A percentile compares a stretch with the other conserved stretches of the same genome.
Evolutionary conservation across 2,797 vertebrate genomes (phyloP).

Genomic region (Crenuchus spilurus): DNA sequence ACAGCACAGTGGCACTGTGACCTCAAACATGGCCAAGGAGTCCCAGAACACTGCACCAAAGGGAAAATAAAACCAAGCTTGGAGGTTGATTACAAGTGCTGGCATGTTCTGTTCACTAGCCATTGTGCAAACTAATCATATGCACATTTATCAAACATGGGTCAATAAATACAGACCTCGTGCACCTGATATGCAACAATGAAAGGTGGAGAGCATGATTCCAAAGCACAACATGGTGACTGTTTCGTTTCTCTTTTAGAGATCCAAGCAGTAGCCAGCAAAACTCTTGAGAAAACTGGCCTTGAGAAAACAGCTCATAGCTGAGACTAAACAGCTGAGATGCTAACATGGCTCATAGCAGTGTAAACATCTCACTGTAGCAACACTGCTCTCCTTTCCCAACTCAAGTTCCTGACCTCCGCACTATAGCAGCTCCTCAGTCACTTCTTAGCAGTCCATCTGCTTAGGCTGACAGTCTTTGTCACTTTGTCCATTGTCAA

Average conservation of each 20-base stretch:
- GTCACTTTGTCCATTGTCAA: conserved; percentile 26
- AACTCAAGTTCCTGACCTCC: background rate
- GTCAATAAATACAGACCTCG: conserved; percentile 45
- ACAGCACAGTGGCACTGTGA: background rate
- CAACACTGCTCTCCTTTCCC: background rate
- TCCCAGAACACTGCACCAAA: background rate
- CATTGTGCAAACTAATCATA: background rate
- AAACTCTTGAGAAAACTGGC: background rate
- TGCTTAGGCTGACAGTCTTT: conserved; percentile 15
- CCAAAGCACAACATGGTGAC: conserved; percentile 1
- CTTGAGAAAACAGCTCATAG: conserved; percentile 18
- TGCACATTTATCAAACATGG: conserved; percentile 15
- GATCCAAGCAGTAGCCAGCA: conserved; percentile 4
- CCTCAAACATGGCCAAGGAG: background rate
- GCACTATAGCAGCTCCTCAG: background rate
- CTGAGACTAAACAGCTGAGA: background rate
- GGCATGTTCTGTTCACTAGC: background rate
- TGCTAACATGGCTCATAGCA: background rate
- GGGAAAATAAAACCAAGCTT: background rate
- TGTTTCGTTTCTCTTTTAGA: background rate
- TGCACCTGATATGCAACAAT: conserved; percentile 17
- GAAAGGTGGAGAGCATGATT: conserved; percentile 17
- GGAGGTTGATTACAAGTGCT: conserved; percentile 36
- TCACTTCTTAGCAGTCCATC: conserved; percentile 5
- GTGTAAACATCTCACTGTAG: background rate